Percentiles rank a stretch among this genome's conserved stretches.
Conservation (phyloP, 2,113 vertebrate genomes). For the Gallinago paraguaiae region DNA sequence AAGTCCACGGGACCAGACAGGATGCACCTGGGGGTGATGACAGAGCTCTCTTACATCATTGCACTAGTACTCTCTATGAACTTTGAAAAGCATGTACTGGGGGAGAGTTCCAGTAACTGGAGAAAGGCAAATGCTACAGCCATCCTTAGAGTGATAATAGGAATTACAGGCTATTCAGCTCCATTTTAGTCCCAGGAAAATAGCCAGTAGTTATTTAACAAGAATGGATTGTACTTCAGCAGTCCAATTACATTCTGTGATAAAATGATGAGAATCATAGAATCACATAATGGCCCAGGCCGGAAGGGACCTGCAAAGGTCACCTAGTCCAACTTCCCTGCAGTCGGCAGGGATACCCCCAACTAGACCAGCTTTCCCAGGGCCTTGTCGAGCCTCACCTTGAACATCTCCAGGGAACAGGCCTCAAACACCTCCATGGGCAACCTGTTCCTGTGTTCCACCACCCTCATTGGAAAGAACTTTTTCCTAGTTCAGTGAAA, state of each 20-base stretch:
- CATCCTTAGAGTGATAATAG: not conserved
- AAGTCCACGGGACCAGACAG: not conserved
- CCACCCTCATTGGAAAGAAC: too few relatives aligned
- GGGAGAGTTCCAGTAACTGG: not conserved
- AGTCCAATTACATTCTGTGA: not conserved
- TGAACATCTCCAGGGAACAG: too few relatives aligned
- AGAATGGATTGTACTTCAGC: not conserved
- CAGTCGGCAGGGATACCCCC: too few relatives aligned
- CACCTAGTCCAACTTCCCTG: too few relatives aligned
- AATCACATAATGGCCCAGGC: too few relatives aligned
- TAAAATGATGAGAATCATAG: not conserved
- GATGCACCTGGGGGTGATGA: not conserved
- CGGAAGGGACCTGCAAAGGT: too few relatives aligned
- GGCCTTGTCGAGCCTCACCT: too few relatives aligned
- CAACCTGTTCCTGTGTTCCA: too few relatives aligned
- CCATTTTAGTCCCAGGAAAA: not conserved
- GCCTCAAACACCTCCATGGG: too few relatives aligned
- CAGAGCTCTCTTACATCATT: not conserved
- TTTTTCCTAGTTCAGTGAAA: too few relatives aligned
- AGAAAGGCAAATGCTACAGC: not conserved
- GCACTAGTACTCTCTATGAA: not conserved
- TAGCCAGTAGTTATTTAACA: not conserved
- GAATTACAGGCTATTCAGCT: not conserved
- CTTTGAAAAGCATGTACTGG: not conserved
- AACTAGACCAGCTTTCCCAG: too few relatives aligned